These are phyloP conservation scores for Melieria omissa DNA, from an alignment of 2,888 invertebrate genomes.

Conservation along the genomic window DNA sequence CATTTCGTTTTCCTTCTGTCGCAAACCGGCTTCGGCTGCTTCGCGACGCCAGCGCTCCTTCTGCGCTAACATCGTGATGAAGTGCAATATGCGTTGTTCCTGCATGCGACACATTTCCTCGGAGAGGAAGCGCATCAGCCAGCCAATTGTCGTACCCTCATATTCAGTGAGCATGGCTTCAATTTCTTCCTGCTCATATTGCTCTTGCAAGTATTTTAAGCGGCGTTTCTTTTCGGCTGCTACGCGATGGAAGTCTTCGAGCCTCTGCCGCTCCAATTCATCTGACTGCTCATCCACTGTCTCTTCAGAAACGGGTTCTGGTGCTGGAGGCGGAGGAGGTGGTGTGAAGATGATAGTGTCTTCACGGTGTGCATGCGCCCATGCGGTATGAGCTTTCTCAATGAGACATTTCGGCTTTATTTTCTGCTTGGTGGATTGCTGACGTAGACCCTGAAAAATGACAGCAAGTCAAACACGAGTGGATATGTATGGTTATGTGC, in stretches of 20 bases:
- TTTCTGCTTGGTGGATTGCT: constrained; percentile 49
- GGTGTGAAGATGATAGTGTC: too few species aligned
- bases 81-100: constrained; percentile 83
- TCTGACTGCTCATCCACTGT: constrained; percentile 52
- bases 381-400: constrained; percentile 38
- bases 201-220: constrained; percentile 74
- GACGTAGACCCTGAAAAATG: constrained; percentile 51
- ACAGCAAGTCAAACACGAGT: background rate
- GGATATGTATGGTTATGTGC: background rate
- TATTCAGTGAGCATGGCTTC: constrained; percentile 72
- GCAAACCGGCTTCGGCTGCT: constrained; percentile 81
- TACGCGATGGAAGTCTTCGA: constrained; percentile 12
- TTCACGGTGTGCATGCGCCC: too few species aligned
- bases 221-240: constrained; percentile 69
- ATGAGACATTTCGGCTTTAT: constrained; percentile 55
- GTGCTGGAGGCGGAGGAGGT: background rate
- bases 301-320: constrained; percentile 11
- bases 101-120: constrained; percentile 81
- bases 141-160: constrained; percentile 79
- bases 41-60: constrained; percentile 80
- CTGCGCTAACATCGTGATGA: constrained; percentile 81
- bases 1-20: constrained; percentile 80
- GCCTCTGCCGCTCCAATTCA: background rate
- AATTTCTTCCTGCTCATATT: constrained; percentile 47
- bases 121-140: constrained; percentile 78